Conservation (phyloP, 2,113 vertebrate genomes). For the Mormyrus lacerda region DNA sequence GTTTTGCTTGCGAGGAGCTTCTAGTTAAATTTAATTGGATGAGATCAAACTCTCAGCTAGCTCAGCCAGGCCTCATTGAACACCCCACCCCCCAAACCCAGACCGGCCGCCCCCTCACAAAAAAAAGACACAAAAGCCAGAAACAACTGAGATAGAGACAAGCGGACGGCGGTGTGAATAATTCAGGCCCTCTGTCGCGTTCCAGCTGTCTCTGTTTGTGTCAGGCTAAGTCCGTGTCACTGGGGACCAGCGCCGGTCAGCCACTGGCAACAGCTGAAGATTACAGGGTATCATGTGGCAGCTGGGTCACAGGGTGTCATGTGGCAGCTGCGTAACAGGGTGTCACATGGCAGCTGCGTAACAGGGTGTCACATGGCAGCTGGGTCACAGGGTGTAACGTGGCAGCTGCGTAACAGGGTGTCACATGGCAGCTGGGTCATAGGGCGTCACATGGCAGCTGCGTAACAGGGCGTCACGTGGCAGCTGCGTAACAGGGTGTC, state of each 20-base stretch:
- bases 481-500: not conserved
- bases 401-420: not conserved
- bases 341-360: not conserved
- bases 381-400: not conserved
- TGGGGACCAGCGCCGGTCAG: not conserved
- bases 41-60: not conserved
- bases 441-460: too few relatives aligned
- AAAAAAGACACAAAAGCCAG: slow-evolving; percentile 6
- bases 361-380: not conserved
- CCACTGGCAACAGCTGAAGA: not conserved
- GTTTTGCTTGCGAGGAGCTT: not conserved
- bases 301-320: not conserved
- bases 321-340: not conserved
- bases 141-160: not conserved
- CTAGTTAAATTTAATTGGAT: slow-evolving; percentile 10
- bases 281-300: not conserved
- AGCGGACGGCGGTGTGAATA: not conserved
- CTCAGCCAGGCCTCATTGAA: not conserved
- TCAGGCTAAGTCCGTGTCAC: not conserved
- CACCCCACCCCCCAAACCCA: not conserved
- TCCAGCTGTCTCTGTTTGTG: not conserved
- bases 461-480: too few relatives aligned
- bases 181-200: not conserved
- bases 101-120: not conserved
- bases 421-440: too few relatives aligned